Conservation (phyloP, 53 echinoderm and acorn worm genomes). For the Apostichopus leukothele region DNA sequence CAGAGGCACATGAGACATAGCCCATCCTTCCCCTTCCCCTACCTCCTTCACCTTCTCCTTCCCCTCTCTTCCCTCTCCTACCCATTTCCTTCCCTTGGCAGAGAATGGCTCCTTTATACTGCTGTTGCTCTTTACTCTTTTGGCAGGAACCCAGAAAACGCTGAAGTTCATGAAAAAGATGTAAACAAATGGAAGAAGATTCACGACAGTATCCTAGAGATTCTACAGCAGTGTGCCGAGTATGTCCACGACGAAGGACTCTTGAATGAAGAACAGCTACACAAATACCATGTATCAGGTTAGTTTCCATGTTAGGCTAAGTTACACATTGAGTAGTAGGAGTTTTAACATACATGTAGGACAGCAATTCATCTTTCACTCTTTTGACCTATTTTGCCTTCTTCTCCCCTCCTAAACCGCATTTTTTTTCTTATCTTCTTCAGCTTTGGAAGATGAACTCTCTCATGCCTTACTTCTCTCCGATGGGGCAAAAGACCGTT, state of each 20-base stretch:
- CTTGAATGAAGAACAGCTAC: slow-evolving; percentile 92
- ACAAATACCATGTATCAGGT: slow-evolving; percentile 99
- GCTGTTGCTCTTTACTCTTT: neutral
- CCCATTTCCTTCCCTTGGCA: no score
- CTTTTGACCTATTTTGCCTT: neutral
- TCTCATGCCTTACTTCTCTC: slow-evolving; percentile 71
- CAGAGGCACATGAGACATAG: no score
- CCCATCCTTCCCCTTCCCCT: no score
- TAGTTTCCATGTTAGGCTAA: neutral
- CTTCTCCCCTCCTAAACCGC: neutral
- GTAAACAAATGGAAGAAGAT: slow-evolving; percentile 94
- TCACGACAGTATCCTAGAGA: slow-evolving; percentile 88
- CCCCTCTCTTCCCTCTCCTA: no score
- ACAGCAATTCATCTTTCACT: neutral
- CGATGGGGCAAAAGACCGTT: slow-evolving; percentile 72
- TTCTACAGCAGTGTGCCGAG: slow-evolving; percentile 95
- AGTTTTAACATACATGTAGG: neutral
- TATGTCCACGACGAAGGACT: slow-evolving; percentile 96
- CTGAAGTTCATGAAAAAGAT: slow-evolving; percentile 92
- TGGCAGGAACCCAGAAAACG: slow-evolving; percentile 89
- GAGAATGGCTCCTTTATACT: no score
- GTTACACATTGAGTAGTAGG: no score
- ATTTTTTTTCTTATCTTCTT: slow-evolving; percentile 6
- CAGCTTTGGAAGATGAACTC: slow-evolving; percentile 93
- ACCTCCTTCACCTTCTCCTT: no score